Evolutionary conservation across 2,888 invertebrate genomes (phyloP), one percentile per base, ranked within the genome.

Genomic region (Gasteruption jaculator): DNA sequence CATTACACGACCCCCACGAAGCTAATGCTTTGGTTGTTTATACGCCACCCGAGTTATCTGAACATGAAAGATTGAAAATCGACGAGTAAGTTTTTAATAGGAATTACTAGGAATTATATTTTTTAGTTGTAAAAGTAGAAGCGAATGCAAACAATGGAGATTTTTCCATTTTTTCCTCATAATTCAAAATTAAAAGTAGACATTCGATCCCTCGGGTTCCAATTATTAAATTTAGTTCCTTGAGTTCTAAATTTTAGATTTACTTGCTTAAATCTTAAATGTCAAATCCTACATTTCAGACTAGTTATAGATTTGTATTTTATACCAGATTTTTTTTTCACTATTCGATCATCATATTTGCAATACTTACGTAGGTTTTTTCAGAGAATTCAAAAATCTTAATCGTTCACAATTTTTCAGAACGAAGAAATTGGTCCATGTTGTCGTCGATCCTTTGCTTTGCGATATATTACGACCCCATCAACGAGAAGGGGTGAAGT

Each of bases 401-500:
- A n/a, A n/a, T n/a, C n/a, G n/a, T n/a, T n/a, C n/a, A n/a, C n/a
- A n/a, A n/a, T 53, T 50, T 71, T 69, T 32, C 54, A 80, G 80
- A 38, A 76, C 76, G 18, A 78, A 79, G 40, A 74, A 75, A 38
- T 77, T 80, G 63, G 96, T 99, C 1, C 96, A 97, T 66, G 94
- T 99, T 2, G 99, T 99, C 0, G 95, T 99, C 0, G 99, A 99
- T 76, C 99, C 99, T 0, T 68, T 87, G 2, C 74, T 99, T 3
- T 86, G 90, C 11, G 88, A 90, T 63, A 80, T 97, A 43, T 74
- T 99, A 3, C 76, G 99, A 33, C 97, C 99, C 0, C 99, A 99
- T 82, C 99, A 99, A 71, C 80, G 97, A 51, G 97, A 99, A 65
- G 99, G 99, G 22, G 97, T 99, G 0, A 91, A 91, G 65, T 99